A percentile compares a stretch with the other conserved stretches of the same genome.
Conservation (phyloP, 2,113 vertebrate genomes). For the Triplophysa rosa region DNA sequence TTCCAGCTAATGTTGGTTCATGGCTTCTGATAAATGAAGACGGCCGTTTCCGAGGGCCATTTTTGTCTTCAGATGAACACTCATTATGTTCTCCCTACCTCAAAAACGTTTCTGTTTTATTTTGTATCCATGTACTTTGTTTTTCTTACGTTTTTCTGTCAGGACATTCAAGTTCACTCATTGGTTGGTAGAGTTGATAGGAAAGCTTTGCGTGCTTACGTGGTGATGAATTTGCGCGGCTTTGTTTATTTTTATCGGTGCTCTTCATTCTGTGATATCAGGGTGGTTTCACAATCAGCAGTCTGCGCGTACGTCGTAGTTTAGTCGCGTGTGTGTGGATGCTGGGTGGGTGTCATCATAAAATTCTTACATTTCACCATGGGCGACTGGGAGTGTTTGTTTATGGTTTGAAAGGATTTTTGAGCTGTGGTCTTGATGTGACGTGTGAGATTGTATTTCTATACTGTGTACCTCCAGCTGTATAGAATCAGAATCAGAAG, state of each 20-base stretch:
- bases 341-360: neutral
- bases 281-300: conserved; percentile 33
- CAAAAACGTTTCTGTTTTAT: neutral
- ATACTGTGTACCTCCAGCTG: neutral
- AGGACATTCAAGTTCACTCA: neutral
- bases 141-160: neutral
- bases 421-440: conserved; percentile 9
- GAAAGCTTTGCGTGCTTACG: conserved; percentile 15
- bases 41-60: conserved; percentile 13
- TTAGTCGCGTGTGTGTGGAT: conserved; percentile 14
- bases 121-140: neutral
- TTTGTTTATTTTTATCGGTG: conserved; percentile 25
- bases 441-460: neutral
- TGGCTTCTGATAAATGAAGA: conserved; percentile 29
- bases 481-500: too few species aligned
- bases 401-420: conserved; percentile 13
- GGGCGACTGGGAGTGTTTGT: neutral
- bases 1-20: conserved; percentile 36
- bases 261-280: conserved; percentile 33
- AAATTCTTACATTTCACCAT: neutral
- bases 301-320: conserved; percentile 13
- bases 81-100: neutral
- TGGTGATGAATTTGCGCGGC: conserved; percentile 41
- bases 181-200: conserved; percentile 31
- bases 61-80: conserved; percentile 1